Evolutionary conservation across 2,797 vertebrate species (phyloP).

Genomic region (Melopsittacus undulatus): DNA sequence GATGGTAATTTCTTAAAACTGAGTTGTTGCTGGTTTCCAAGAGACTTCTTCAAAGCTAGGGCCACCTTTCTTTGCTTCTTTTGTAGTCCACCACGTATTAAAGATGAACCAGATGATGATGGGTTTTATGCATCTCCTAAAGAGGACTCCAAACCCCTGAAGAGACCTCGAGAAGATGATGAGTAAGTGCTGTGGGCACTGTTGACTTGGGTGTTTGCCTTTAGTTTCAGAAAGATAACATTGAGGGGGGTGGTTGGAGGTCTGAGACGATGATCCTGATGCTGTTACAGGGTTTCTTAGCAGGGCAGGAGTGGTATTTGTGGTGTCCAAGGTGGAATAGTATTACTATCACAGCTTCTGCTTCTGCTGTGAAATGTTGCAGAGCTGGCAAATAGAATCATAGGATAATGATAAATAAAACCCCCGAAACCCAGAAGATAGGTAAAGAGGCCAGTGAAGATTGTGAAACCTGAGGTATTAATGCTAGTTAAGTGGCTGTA

Average conservation of each 20-base stretch:
- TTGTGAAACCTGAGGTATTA: background rate
- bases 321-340: background rate
- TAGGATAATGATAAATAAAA: background rate
- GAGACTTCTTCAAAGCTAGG: background rate
- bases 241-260: background rate
- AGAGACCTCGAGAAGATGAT: slow-evolving; percentile 86
- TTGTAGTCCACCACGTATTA: slow-evolving; percentile 84
- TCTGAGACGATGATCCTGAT: background rate
- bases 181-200: slow-evolving; percentile 80
- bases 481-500: background rate
- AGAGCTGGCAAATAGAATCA: background rate
- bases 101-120: slow-evolving; percentile 89
- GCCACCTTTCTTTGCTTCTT: background rate
- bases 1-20: background rate
- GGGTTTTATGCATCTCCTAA: slow-evolving; percentile 84
- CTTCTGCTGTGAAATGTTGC: background rate
- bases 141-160: slow-evolving; percentile 84
- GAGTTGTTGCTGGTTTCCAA: background rate
- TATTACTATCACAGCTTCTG: background rate
- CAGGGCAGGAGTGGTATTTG: background rate
- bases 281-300: background rate
- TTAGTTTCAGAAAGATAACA: background rate
- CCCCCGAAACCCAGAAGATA: background rate
- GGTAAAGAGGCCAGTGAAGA: background rate
- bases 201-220: background rate